phyloP scores from a whole-genome alignment of 2,888 invertebrate genomes.

The Cephalotes varians region DNA sequence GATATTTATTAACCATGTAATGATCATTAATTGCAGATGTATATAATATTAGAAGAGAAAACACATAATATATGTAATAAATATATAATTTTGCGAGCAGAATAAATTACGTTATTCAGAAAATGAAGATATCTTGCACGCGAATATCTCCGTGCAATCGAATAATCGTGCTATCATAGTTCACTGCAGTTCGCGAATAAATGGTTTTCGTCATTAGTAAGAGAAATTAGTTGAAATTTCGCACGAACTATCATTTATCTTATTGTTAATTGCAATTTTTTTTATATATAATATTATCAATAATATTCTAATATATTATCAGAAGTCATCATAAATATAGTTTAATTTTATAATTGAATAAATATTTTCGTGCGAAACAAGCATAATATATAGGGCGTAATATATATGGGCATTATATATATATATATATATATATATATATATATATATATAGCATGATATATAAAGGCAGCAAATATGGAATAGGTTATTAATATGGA shows the following conservation, averaged over 20 bases:
- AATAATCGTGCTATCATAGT: constrained; percentile 7
- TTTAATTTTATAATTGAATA: background rate
- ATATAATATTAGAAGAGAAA: background rate
- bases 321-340: background rate
- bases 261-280: constrained; percentile 5
- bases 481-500: too few species aligned
- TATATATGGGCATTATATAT: too few species aligned
- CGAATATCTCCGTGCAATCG: background rate
- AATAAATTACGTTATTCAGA: background rate
- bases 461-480: too few species aligned
- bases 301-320: background rate
- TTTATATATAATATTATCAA: background rate
- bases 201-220: constrained; percentile 17
- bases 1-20: background rate
- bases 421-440: too few species aligned
- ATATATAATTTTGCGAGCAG: background rate
- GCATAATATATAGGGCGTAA: too few species aligned
- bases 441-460: too few species aligned
- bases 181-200: constrained; percentile 14
- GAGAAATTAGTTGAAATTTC: constrained; percentile 25
- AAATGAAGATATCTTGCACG: constrained; percentile 16
- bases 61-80: background rate
- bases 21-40: background rate
- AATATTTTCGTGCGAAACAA: background rate
- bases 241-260: background rate